Conservation (phyloP, 2,113 vertebrate genomes). For the Seriola dumerili region DNA sequence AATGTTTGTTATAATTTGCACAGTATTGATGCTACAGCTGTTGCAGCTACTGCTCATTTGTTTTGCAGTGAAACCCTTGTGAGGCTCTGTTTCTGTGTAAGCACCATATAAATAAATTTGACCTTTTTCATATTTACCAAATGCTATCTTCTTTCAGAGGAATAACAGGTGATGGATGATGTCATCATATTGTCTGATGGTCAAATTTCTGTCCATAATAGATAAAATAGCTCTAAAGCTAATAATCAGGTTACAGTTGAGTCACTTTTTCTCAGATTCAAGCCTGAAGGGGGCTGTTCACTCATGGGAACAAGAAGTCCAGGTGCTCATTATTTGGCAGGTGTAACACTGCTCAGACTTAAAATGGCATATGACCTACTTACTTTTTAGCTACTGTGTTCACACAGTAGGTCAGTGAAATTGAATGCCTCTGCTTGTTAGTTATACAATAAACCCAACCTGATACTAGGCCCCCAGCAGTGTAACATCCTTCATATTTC, state of each 20-base stretch:
- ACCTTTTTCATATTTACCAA: not conserved
- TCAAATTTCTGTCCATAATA: not conserved
- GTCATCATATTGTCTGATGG: not conserved
- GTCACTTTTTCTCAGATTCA: not conserved
- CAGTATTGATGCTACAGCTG: not conserved
- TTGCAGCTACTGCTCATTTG: no score
- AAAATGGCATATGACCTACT: slow-evolving; percentile 8
- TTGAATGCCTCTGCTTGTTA: slow-evolving; percentile 16
- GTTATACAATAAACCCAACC: slow-evolving; percentile 28
- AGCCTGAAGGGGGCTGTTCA: not conserved
- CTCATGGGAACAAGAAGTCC: slow-evolving; percentile 13
- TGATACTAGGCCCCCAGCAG: slow-evolving; percentile 26
- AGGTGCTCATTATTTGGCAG: slow-evolving; percentile 49
- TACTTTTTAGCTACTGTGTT: slow-evolving; percentile 31
- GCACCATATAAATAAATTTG: not conserved
- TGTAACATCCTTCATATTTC: slow-evolving; percentile 5
- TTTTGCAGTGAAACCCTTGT: no score
- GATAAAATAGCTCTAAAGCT: not conserved
- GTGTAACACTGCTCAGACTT: slow-evolving; percentile 11
- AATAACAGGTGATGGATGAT: not conserved
- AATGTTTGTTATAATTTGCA: not conserved
- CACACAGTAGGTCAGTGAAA: not conserved
- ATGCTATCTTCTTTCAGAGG: not conserved
- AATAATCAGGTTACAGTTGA: slow-evolving; percentile 1
- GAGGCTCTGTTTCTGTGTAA: not conserved